Evolutionary conservation across 2,888 invertebrate genomes (phyloP).

Genomic region (Poecilus cupreus): DNA sequence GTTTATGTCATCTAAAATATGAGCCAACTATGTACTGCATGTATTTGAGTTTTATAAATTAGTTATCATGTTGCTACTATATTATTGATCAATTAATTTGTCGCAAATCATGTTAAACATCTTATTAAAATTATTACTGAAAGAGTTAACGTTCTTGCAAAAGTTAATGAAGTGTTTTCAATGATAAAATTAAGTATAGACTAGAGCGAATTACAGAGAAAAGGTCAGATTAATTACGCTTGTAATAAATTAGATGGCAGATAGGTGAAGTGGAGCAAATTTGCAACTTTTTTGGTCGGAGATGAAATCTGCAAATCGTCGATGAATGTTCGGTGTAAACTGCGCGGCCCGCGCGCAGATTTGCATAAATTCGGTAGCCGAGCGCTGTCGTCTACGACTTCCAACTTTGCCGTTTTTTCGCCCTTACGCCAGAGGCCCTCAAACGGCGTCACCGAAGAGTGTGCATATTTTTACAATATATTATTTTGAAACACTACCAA

Average conservation of each 20-base stretch:
- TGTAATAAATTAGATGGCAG: slow-evolving; percentile 28
- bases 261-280: slow-evolving; percentile 42
- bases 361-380: slow-evolving; percentile 59
- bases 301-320: background rate
- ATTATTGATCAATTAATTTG: too few relatives aligned
- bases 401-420: slow-evolving; percentile 55
- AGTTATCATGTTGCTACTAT: too few relatives aligned
- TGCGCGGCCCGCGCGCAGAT: background rate
- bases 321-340: slow-evolving; percentile 12
- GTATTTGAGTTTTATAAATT: too few relatives aligned
- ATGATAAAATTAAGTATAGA: background rate
- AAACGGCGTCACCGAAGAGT: too few relatives aligned
- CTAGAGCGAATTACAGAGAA: background rate
- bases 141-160: too few relatives aligned
- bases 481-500: too few relatives aligned
- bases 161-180: too few relatives aligned
- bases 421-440: slow-evolving; percentile 32
- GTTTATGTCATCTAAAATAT: too few relatives aligned
- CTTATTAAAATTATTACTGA: too few relatives aligned
- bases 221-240: background rate
- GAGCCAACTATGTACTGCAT: too few relatives aligned
- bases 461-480: too few relatives aligned
- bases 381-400: slow-evolving; percentile 57
- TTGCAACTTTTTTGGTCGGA: slow-evolving; percentile 16
- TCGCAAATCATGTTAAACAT: too few relatives aligned